These are phyloP conservation scores for Acridotheres tristis DNA, from an alignment of 2,797 vertebrate species.

Conservation along the genomic window DNA sequence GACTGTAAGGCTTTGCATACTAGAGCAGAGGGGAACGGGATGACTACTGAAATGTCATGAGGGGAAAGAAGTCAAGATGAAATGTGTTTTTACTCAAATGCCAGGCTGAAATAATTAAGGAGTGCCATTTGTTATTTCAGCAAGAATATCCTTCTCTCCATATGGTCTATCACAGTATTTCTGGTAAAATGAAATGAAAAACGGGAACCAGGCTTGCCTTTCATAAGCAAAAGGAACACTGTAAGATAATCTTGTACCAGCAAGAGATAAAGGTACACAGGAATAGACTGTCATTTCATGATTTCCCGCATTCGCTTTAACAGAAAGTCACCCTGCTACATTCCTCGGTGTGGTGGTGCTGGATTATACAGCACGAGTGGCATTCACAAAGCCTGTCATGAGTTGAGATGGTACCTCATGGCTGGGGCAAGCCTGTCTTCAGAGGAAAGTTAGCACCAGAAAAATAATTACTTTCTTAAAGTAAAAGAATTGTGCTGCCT, in stretches of 20 bases:
- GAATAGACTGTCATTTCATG: not conserved
- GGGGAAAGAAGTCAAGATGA: not conserved
- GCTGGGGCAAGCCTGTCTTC: not conserved
- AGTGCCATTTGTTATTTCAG: not conserved
- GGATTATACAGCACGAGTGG: not conserved
- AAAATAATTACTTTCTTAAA: not conserved
- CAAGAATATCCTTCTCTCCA: not conserved
- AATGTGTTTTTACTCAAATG: not conserved
- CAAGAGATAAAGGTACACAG: not conserved
- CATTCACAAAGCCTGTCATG: not conserved
- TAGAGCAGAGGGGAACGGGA: not conserved
- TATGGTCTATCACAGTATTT: not conserved
- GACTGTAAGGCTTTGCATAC: not conserved
- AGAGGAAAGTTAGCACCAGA: not conserved
- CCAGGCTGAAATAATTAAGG: not conserved
- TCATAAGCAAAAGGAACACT: not conserved
- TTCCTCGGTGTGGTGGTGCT: slow-evolving; percentile 55
- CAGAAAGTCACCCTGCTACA: slow-evolving; percentile 59
- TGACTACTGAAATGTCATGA: not conserved
- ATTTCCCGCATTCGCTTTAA: slow-evolving; percentile 25
- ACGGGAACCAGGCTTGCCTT: not conserved
- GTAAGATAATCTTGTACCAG: not conserved
- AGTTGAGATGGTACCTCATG: not conserved
- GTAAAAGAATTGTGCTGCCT: not conserved
- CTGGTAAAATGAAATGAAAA: not conserved